Percentiles rank a stretch among this genome's conserved stretches.
Conservation (phyloP, 2,113 vertebrate species). For the Canis aureus region DNA sequence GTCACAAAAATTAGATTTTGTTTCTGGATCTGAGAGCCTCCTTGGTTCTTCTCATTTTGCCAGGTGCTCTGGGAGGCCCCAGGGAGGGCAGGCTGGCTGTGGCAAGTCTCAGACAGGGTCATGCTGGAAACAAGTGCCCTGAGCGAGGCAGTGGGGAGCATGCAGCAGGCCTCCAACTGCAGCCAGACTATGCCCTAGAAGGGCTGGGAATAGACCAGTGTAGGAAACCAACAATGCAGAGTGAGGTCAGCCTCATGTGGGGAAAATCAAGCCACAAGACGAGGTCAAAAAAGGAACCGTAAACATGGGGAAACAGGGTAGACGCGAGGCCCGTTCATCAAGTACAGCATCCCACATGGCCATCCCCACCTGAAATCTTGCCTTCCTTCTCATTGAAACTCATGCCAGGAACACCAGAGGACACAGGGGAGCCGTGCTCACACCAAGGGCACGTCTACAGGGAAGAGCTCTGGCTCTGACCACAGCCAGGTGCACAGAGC, state of each 20-base stretch:
- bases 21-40: not conserved
- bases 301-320: too few relatives aligned
- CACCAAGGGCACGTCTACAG: fast-evolving
- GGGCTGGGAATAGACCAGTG: not conserved
- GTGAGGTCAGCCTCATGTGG: not conserved
- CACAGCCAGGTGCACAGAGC: not conserved
- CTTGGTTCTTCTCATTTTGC: not conserved
- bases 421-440: too few relatives aligned
- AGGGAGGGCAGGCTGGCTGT: not conserved
- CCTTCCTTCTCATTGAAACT: too few relatives aligned
- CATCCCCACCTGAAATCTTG: fast-evolving
- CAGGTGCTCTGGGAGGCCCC: not conserved
- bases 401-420: fast-evolving
- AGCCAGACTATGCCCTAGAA: not conserved
- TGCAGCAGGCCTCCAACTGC: fast-evolving
- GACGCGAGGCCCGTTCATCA: not conserved
- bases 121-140: not conserved
- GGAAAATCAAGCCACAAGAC: not conserved
- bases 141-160: fast-evolving
- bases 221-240: not conserved
- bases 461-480: too few relatives aligned
- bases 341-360: not conserved
- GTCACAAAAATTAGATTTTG: not conserved
- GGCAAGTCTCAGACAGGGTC: not conserved
- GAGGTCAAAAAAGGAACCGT: not conserved